Percentiles rank a stretch among this genome's conserved stretches.
Conservation (phyloP, 2,888 invertebrate species). For the Cancer borealis region DNA sequence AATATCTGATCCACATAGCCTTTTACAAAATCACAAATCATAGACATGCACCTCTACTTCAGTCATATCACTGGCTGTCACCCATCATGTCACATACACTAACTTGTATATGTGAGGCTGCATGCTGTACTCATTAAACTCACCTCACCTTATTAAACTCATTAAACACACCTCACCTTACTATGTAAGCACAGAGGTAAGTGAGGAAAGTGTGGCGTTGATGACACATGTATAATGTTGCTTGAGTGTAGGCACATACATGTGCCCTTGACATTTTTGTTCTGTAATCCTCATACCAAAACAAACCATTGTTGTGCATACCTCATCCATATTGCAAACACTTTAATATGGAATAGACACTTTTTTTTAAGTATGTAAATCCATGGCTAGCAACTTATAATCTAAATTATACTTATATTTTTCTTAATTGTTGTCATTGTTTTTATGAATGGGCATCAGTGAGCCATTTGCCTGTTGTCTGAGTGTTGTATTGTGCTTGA, state of each 20-base stretch:
- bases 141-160: not conserved
- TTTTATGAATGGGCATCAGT: not conserved
- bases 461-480: slow-evolving; percentile 43
- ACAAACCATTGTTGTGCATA: not conserved
- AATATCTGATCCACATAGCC: too few relatives aligned
- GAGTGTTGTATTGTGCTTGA: slow-evolving; percentile 43
- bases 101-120: not conserved
- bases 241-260: not conserved
- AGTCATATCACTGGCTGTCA: not conserved
- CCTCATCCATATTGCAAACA: not conserved
- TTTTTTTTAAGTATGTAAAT: not conserved
- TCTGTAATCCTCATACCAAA: not conserved
- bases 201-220: not conserved
- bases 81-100: not conserved
- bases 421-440: not conserved
- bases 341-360: not conserved
- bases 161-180: slow-evolving; percentile 4
- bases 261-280: not conserved
- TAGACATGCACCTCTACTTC: not conserved
- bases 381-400: not conserved
- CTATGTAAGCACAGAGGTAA: not conserved
- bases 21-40: not conserved
- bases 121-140: not conserved
- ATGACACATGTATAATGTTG: not conserved
- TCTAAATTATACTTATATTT: not conserved